Evolutionary conservation across 1,140 invertebrate species (phyloP), one percentile per base, ranked within the genome.

Genomic region (Grapholita molesta): DNA sequence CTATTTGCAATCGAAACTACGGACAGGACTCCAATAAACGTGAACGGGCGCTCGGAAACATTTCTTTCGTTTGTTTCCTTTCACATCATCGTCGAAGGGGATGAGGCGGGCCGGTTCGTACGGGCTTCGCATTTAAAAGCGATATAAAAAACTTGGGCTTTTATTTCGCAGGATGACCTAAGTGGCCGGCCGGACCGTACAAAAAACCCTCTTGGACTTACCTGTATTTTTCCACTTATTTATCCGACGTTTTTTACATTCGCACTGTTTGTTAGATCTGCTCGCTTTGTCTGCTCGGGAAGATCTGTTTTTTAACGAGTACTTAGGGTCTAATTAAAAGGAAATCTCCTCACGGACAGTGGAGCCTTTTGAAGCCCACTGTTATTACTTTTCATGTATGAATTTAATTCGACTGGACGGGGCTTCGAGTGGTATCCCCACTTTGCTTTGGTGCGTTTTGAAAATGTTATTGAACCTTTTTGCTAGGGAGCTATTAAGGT

Each of bases 211-310:
- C 89, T 83, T 84, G 82, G 85, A 89, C 85, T 90, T 90, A 91
- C 89, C 89, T 91, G 89, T 91, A 88, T 90, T 91, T 91, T 91
- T 90, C 89, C 89, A 91, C 88, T 88, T 91, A 90, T 91, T 91
- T 91, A 91, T 89, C 84, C 86, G 78, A 77, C 86, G 86, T 89
- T 91, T 90, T 71, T 91, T 89, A 90, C 87, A 87, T 89, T 85
- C 78, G 73, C 84, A 84, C 79, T 84, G 85, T 91, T 88, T 88
- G 89, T 88, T 86, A 79, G 85, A 87, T 82, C 77, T 72, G 72
- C 70, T 67, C 80, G 80, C 85, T 91, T 90, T 91, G 89, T 91
- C 86, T 84, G 88, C 82, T 87, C 78, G 80, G 81, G 85, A 90
- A 90, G 85, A 90, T 90, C 86, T 87, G 86, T 90, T 91, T 90